These are phyloP conservation scores for Melinaea menophilus DNA, from an alignment of 2,888 invertebrate species.

Conservation along the genomic window DNA sequence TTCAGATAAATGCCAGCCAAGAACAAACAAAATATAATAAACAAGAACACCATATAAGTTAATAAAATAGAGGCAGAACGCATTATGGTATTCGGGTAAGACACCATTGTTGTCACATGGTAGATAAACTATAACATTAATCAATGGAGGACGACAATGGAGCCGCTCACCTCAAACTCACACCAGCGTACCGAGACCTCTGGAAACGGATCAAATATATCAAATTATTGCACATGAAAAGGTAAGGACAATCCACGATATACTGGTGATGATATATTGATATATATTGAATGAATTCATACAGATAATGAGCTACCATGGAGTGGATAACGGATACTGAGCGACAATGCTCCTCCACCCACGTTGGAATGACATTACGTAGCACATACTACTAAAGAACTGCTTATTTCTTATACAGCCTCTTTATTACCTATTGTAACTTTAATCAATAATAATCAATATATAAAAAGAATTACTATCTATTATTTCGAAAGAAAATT, in stretches of 20 bases:
- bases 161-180: constrained; percentile 59
- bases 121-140: constrained; percentile 75
- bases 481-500: no score
- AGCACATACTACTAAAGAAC: no score
- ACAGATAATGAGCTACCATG: constrained; percentile 53
- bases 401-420: no score
- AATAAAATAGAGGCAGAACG: constrained; percentile 66
- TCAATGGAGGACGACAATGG: constrained; percentile 69
- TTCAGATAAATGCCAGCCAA: constrained; percentile 24
- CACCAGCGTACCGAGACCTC: constrained; percentile 47
- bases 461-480: no score
- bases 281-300: constrained; percentile 54
- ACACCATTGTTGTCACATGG: constrained; percentile 73
- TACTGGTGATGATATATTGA: constrained; percentile 39
- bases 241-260: constrained; percentile 37
- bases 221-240: constrained; percentile 2
- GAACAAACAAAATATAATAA: constrained; percentile 26
- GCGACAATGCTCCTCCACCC: constrained; percentile 51
- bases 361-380: constrained; percentile 32
- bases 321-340: constrained; percentile 60
- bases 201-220: constrained; percentile 25
- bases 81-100: constrained; percentile 69
- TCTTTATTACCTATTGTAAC: no score
- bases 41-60: constrained; percentile 59
- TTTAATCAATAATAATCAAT: no score